Conservation (phyloP, 1,140 invertebrate genomes). For the Megalopta genalis region DNA sequence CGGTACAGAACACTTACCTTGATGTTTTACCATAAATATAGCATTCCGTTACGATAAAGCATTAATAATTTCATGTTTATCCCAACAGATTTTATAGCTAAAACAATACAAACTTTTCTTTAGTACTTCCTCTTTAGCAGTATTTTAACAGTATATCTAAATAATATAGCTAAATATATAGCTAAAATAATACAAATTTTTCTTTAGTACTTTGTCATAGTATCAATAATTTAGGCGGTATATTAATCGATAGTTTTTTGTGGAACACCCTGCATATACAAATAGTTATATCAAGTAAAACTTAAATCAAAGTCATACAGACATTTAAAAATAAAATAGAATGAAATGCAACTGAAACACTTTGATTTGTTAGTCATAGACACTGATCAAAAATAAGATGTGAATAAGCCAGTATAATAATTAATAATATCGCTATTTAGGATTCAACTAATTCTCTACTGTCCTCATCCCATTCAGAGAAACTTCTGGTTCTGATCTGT, state of each 20-base stretch:
- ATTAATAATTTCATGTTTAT: too few species aligned
- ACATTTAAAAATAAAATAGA: constrained; percentile 14
- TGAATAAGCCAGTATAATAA: constrained; percentile 21
- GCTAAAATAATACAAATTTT: too few species aligned
- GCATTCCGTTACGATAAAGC: too few species aligned
- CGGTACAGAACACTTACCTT: too few species aligned
- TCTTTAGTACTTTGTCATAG: background rate
- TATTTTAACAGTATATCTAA: background rate
- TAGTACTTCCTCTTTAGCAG: background rate
- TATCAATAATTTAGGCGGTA: background rate
- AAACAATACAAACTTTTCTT: background rate
- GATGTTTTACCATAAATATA: too few species aligned
- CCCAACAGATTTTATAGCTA: too few species aligned
- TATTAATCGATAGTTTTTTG: background rate
- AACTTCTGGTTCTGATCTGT: constrained; percentile 45
- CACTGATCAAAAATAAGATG: constrained; percentile 21
- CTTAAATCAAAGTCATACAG: background rate
- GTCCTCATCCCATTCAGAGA: constrained; percentile 75
- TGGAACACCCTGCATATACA: constrained; percentile 20
- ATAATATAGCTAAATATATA: too few species aligned
- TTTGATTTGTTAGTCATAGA: constrained; percentile 31
- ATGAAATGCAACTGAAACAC: constrained; percentile 28
- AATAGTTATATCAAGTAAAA: background rate
- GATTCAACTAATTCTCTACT: constrained; percentile 60
- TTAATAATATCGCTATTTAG: constrained; percentile 58